A percentile compares a stretch with the other conserved stretches of the same genome.
These are phyloP conservation scores for Epinephelus moara DNA, from an alignment of 2,113 vertebrate species.

Conservation along the genomic window DNA sequence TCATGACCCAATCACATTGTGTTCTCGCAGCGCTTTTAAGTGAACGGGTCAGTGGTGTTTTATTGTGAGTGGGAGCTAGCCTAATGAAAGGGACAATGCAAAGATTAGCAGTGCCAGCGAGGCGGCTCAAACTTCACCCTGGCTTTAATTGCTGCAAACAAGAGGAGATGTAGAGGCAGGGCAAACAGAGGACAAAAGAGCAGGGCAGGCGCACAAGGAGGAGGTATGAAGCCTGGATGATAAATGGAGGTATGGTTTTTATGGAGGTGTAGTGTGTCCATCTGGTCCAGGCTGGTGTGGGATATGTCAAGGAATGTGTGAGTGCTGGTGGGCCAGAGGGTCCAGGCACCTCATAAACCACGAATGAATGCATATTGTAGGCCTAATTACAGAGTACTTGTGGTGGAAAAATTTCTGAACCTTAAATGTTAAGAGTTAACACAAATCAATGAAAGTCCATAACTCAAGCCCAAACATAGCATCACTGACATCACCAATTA, in stretches of 20 bases:
- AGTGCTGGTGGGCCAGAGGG: constrained; percentile 32
- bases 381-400: constrained; percentile 35
- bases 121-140: constrained; percentile 88
- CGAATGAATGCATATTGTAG: constrained; percentile 47
- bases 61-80: constrained; percentile 87
- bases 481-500: not conserved
- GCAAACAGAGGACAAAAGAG: constrained; percentile 86
- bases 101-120: constrained; percentile 90
- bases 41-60: constrained; percentile 87
- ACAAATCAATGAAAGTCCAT: constrained; percentile 13
- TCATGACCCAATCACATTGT: constrained; percentile 87
- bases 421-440: constrained; percentile 24
- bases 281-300: constrained; percentile 57
- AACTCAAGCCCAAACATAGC: not conserved
- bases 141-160: constrained; percentile 89
- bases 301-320: constrained; percentile 60
- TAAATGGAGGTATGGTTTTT: constrained; percentile 71
- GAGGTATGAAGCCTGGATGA: constrained; percentile 70
- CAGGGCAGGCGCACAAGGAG: constrained; percentile 69
- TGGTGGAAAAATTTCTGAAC: constrained; percentile 16
- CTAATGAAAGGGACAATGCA: constrained; percentile 90
- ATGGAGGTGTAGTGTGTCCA: constrained; percentile 67
- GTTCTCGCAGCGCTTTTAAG: constrained; percentile 83
- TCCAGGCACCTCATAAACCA: constrained; percentile 51
- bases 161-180: constrained; percentile 85